phyloP scores from a whole-genome alignment of 2,888 invertebrate genomes.

The Pogonocherus hispidulus region DNA sequence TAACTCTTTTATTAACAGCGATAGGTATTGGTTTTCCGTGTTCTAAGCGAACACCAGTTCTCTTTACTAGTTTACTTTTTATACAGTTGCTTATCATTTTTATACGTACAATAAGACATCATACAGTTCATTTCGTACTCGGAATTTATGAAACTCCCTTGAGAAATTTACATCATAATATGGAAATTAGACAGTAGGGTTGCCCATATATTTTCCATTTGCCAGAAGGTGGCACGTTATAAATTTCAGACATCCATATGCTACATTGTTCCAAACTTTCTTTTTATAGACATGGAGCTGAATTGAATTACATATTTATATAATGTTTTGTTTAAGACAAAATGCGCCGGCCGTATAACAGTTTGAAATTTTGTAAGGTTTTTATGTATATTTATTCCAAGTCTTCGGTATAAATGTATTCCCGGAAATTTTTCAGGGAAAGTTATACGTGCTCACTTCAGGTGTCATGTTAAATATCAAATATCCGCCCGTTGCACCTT shows the following conservation, averaged over 20 bases:
- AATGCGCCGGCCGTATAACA: background rate
- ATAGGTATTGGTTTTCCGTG: no score
- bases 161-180: background rate
- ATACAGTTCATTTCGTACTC: background rate
- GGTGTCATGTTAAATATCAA: no score
- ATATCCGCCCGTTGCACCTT: no score
- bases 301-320: background rate
- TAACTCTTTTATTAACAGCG: no score
- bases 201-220: background rate
- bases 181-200: background rate
- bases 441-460: no score
- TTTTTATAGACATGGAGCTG: background rate
- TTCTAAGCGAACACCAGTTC: no score
- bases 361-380: background rate
- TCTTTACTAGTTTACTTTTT: no score
- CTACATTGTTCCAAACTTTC: background rate
- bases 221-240: conserved; percentile 11
- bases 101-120: no score
- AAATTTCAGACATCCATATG: background rate
- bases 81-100: no score
- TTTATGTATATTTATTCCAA: background rate
- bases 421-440: no score
- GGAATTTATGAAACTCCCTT: background rate
- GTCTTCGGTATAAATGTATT: no score
- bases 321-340: background rate